These are phyloP conservation scores for Antheraea pernyi DNA, from an alignment of 1,140 invertebrate genomes.

Conservation along the genomic window DNA sequence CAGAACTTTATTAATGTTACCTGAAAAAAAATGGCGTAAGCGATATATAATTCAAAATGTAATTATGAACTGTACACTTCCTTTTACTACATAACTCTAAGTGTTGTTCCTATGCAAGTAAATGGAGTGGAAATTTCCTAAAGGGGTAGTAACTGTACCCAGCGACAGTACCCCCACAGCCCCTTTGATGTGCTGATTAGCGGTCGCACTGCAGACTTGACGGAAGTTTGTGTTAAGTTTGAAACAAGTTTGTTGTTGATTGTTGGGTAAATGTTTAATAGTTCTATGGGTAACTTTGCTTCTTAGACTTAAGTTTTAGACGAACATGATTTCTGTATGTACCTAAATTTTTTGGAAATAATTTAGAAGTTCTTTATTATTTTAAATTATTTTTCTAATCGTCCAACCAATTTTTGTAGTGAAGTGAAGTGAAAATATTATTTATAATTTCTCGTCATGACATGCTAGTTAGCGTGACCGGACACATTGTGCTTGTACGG, in stretches of 20 bases:
- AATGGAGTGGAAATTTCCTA: not conserved
- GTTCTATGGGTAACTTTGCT: not conserved
- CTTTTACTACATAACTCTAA: not conserved
- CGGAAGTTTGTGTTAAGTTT: conserved; percentile 6
- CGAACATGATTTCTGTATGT: not conserved
- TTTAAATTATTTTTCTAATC: no score
- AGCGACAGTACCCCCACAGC: not conserved
- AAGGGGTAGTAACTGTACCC: not conserved
- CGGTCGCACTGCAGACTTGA: conserved; percentile 3
- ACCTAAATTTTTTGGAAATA: no score
- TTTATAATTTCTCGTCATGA: no score
- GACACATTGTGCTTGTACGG: no score
- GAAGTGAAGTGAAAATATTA: no score
- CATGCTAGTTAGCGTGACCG: no score
- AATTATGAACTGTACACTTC: no score
- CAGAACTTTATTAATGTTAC: no score
- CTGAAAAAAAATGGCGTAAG: no score
- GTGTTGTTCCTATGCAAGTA: not conserved
- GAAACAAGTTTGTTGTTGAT: conserved; percentile 10
- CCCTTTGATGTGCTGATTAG: conserved; percentile 24
- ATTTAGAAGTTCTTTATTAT: no score
- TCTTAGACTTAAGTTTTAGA: not conserved
- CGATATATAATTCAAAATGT: no score
- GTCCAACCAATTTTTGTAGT: no score
- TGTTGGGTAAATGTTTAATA: conserved; percentile 16